phyloP scores from a whole-genome alignment of 2,113 vertebrate species.

The Gobius niger region DNA sequence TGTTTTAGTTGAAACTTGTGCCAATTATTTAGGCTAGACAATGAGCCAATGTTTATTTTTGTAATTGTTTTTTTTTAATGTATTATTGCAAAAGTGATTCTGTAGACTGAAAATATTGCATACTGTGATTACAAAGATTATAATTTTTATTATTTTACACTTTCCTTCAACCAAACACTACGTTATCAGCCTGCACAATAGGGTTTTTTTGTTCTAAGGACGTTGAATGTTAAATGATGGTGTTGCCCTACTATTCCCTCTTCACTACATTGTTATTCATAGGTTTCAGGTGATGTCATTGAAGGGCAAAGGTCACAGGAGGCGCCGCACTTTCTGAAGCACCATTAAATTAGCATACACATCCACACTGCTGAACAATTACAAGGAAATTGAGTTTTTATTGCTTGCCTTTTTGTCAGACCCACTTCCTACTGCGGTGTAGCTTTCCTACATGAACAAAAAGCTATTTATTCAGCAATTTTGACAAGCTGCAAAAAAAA shows the following conservation, averaged over 20 bases:
- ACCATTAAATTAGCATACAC: too few species aligned
- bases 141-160: conserved; percentile 25
- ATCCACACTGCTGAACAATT: too few species aligned
- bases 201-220: conserved; percentile 26
- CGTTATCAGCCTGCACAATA: conserved; percentile 10
- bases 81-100: neutral
- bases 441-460: too few species aligned
- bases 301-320: too few species aligned
- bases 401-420: too few species aligned
- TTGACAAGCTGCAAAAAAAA: too few species aligned
- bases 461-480: too few species aligned
- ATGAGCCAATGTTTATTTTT: conserved; percentile 10
- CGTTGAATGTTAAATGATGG: conserved; percentile 46
- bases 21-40: conserved; percentile 16
- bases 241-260: conserved; percentile 32
- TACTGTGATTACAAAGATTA: conserved; percentile 17
- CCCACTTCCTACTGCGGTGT: too few species aligned
- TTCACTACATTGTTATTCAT: conserved; percentile 20
- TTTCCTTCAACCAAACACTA: conserved; percentile 43
- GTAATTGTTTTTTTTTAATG: neutral
- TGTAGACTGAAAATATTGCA: conserved; percentile 16
- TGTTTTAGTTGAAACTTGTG: conserved; percentile 17
- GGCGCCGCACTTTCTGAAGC: too few species aligned
- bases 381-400: too few species aligned
- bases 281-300: neutral